Base-by-base conservation (phyloP, 30 jellyfish, hydroid and myxozoan genomes). In the Clytia hemisphaerica region DNA sequence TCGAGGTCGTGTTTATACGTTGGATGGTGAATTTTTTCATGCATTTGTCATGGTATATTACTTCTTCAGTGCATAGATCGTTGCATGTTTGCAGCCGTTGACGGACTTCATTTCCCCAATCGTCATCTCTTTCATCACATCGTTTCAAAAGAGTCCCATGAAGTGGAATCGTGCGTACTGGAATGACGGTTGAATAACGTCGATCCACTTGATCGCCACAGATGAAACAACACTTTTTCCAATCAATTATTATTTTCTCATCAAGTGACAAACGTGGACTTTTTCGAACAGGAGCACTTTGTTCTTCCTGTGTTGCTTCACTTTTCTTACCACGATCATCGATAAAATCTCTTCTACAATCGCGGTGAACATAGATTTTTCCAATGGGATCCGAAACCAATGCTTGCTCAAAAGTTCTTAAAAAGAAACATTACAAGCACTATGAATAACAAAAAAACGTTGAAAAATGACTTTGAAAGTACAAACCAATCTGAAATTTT, bases 1-100 rank as follows among this genome's bases (percentile, higher is more conserved):
- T 62, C 35, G 30, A 65, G 26, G 61, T 48, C n/a, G n/a, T n/a
- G n/a, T n/a, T n/a, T n/a, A n/a, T n/a, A 19, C 2, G 9, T 19
- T 48, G 21, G 26, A 48, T 29, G 21, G 32, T 48, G 9, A 65
- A 65, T 45, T 34, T 65, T 33, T 22, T 45, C 78, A 69, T 69
- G 37, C 81, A 69, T 7, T 34, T 37, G 16, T 27, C 19, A 34
- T 69, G 81, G 51, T 69, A 69, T 6, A 69, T 47, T 4, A 76
- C 79, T 67, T 67, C 79, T 69, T 47, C 77, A 42, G 81, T 76
- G 29, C 46, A 50, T 24, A 69, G 49, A 30, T 69, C 81, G 6
- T 45, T 69, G n/a, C 78, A 69, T 22, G 30, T 50, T 26, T 25
- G 28, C 53, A 69, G 29, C 16, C 81, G 51, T 24, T 58, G 32